A percentile compares a stretch with the other conserved stretches of the same genome.
phyloP scores from a whole-genome alignment of 53 echinoderm and acorn worm species.

The Patiria pectinifera region DNA sequence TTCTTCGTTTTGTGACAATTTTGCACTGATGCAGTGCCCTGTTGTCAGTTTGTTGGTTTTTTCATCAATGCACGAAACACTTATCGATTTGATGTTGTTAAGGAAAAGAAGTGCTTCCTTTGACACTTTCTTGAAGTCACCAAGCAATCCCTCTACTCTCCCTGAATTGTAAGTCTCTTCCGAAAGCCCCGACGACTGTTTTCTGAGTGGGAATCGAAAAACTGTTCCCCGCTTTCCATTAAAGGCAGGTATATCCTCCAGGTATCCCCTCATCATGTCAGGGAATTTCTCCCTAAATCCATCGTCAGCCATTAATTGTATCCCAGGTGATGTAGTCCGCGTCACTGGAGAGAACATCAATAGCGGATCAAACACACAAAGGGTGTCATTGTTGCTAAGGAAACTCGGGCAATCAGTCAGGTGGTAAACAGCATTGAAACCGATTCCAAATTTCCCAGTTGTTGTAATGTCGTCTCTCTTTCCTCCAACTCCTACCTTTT shows the following conservation, averaged over 20 bases:
- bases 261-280: slow-evolving; percentile 63
- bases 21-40: slow-evolving; percentile 50
- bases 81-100: slow-evolving; percentile 78
- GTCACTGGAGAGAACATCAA: slow-evolving; percentile 67
- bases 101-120: slow-evolving; percentile 79
- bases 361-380: slow-evolving; percentile 88
- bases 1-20: slow-evolving; percentile 42
- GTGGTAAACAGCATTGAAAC: slow-evolving; percentile 93
- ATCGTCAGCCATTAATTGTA: slow-evolving; percentile 9
- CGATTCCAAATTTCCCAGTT: slow-evolving; percentile 74
- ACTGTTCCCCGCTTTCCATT: slow-evolving; percentile 29
- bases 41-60: slow-evolving; percentile 9
- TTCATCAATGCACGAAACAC: slow-evolving; percentile 63
- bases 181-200: slow-evolving; percentile 23
- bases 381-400: slow-evolving; percentile 68
- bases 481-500: slow-evolving; percentile 87
- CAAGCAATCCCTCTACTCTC: not conserved
- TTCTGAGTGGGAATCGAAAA: slow-evolving; percentile 65
- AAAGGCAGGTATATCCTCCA: slow-evolving; percentile 37
- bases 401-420: slow-evolving; percentile 94
- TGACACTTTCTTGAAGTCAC: slow-evolving; percentile 27
- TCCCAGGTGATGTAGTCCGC: slow-evolving; percentile 57
- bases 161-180: not conserved
- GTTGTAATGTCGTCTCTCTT: slow-evolving; percentile 68
- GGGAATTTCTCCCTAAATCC: slow-evolving; percentile 48